These are phyloP conservation scores for Taurulus bubalis DNA, from an alignment of 2,113 vertebrate species.

Conservation along the genomic window DNA sequence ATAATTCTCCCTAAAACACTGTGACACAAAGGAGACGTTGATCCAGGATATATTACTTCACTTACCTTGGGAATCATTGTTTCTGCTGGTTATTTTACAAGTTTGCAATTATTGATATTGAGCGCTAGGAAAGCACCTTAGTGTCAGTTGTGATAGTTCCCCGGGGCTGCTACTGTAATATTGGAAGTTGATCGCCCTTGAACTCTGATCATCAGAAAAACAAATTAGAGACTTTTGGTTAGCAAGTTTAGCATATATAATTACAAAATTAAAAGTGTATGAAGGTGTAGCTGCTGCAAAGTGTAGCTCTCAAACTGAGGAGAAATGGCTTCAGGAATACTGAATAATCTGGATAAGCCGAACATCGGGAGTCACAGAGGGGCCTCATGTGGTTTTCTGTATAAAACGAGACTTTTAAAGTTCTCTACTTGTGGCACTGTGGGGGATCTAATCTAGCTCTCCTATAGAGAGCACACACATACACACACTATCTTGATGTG, in stretches of 20 bases:
- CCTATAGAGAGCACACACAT: too few species aligned
- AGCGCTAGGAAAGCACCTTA: conserved; percentile 33
- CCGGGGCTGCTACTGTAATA: conserved; percentile 45
- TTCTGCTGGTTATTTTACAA: conserved; percentile 42
- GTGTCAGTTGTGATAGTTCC: conserved; percentile 40
- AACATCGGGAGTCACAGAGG: conserved; percentile 32
- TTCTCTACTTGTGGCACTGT: conserved; percentile 40
- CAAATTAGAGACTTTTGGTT: conserved; percentile 39
- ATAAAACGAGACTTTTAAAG: conserved; percentile 34
- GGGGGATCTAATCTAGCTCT: conserved; percentile 49
- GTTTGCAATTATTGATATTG: conserved; percentile 65
- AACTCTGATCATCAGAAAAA: conserved; percentile 53
- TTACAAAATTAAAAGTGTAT: not conserved
- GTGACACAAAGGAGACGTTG: conserved; percentile 59
- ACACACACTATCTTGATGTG: not conserved
- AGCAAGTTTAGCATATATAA: too few species aligned
- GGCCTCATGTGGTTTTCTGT: conserved; percentile 31
- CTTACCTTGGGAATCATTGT: conserved; percentile 46
- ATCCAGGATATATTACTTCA: conserved; percentile 55
- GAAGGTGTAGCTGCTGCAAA: conserved; percentile 32
- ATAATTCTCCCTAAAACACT: conserved; percentile 56
- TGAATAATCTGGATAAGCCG: conserved; percentile 57
- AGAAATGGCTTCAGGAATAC: conserved; percentile 38
- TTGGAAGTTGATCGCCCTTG: conserved; percentile 57
- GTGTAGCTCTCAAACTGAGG: conserved; percentile 18